Percentiles rank a stretch among this genome's conserved stretches.
These are phyloP conservation scores for Amniataba percoides DNA, from an alignment of 2,797 vertebrate genomes.

Conservation along the genomic window DNA sequence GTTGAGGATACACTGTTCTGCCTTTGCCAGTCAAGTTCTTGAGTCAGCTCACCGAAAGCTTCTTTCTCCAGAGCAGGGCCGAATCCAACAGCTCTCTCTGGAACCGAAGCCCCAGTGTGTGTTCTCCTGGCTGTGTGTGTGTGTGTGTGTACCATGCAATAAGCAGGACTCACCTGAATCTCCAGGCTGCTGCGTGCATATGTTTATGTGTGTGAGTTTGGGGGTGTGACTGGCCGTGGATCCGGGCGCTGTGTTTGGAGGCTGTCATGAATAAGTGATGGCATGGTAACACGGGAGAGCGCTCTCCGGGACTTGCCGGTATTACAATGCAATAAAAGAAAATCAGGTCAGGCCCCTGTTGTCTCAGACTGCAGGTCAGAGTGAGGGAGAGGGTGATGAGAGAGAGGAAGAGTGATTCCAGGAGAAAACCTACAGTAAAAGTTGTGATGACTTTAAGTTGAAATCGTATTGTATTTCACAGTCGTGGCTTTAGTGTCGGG, in stretches of 20 bases:
- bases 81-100: slow-evolving; percentile 1
- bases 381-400: slow-evolving; percentile 9
- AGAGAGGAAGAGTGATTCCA: background rate
- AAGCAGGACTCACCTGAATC: slow-evolving; percentile 12
- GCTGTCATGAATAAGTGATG: slow-evolving; percentile 84
- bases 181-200: background rate
- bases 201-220: background rate
- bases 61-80: background rate
- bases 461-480: background rate
- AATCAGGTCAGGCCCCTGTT: slow-evolving; percentile 78
- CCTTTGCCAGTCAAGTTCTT: background rate
- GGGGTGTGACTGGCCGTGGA: slow-evolving; percentile 22
- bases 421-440: background rate
- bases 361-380: slow-evolving; percentile 51
- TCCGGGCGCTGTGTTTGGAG: slow-evolving; percentile 39
- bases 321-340: slow-evolving; percentile 81
- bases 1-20: background rate
- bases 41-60: no score
- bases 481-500: background rate
- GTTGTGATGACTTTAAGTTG: background rate
- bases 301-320: slow-evolving; percentile 68
- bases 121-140: background rate
- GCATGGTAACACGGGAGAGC: slow-evolving; percentile 75
- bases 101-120: background rate
- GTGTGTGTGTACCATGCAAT: background rate